Base-by-base conservation (phyloP, 2,888 invertebrate genomes). In the Hypena proboscidalis region DNA sequence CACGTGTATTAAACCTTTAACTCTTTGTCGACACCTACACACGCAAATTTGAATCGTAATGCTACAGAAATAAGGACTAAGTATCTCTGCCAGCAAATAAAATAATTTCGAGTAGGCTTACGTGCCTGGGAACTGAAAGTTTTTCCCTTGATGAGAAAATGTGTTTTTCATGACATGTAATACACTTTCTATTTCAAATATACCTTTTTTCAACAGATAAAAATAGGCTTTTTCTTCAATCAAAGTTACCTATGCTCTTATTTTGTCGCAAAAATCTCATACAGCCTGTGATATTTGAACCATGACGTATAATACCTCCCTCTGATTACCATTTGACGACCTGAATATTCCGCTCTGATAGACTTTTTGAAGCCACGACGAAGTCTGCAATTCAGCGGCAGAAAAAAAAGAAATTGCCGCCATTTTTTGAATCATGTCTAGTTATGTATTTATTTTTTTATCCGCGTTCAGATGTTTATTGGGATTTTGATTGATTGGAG, bases 241-340 rank as follows among this genome's bases (percentile, higher is more conserved):
- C 66, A 75, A 70, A 71, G 66, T 65, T 64, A 66, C 61, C 66
- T 74, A 66, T 73, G 67, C 78, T 80, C 75, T 81, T 80, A 80
- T 83, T 78, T 81, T 72, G 71, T 74, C 74, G 71, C 76, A 77
- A 80, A 82, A 80, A 75, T 61, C 70, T 75, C 72, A 75, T 73
- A 74, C 63, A 72, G 74, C 80, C 80, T 87, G 84, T 89, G 89
- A 89, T 89, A 86, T 87, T 77, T 85, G 84, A 89, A 85, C 83
- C 89, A 85, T 88, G 73, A 80, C 75, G 85, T 83, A 84, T 85
- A 83, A 83, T 81, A 73, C 75, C 80, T 79, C 79, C 75, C 78
- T 78, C 78, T 88, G 88, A 90, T 90, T 89, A 89, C 88, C 88
- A 84, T 86, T 87, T 84, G 82, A 79, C 79, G 85, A 84, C 85